Base-by-base conservation (phyloP, 2,888 invertebrate genomes). In the Phengaris alcon region DNA sequence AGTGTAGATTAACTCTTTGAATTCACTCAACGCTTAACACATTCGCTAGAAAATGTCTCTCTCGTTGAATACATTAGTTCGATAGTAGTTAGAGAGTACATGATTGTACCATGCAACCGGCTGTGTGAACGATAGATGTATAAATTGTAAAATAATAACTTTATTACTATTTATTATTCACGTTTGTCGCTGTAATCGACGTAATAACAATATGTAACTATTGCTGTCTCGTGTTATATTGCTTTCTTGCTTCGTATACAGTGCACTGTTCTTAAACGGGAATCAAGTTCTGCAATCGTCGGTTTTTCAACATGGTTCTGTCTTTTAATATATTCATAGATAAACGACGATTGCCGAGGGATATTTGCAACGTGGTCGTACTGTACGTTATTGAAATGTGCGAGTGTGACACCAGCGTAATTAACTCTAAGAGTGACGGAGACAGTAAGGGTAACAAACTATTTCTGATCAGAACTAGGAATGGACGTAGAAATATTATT, bases 51-150 rank as follows among this genome's bases (percentile, higher is more conserved):
- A 22, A 51, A 22, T 64, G 44, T 48, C 7, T 48, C 7, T 48
- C 1, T 46, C 59, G 6, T 15, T 5, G 9, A 22, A 22, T 15
- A 68, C 9, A 48, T 69, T 48, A 46, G 8, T 13, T 51, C 52
- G 51, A 70, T 52, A 15, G 22, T 70, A 51, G 54, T 13, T 15
- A 2, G 22, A 15, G 13, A 51, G 46, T 59, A 55, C 6, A 70
- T 6, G 57, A 22, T 55, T 52, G 57, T 70, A 75, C 75, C 75
- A 75, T 55, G 55, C 68, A 44, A 68, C 54, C 55, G 70, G 75
- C 75, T 75, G 75, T 75, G 75, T 75, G 68, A 74, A 48, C 22
- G 22, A 57, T 69, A 57, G 48, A 48, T 57, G 35, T 44, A 75
- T 15, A 35, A 35, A 35, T 54, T 75, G 57, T 70, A 75, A 75